Conservation (phyloP, 2,113 vertebrate species). For the Ancistrus triradiatus region DNA sequence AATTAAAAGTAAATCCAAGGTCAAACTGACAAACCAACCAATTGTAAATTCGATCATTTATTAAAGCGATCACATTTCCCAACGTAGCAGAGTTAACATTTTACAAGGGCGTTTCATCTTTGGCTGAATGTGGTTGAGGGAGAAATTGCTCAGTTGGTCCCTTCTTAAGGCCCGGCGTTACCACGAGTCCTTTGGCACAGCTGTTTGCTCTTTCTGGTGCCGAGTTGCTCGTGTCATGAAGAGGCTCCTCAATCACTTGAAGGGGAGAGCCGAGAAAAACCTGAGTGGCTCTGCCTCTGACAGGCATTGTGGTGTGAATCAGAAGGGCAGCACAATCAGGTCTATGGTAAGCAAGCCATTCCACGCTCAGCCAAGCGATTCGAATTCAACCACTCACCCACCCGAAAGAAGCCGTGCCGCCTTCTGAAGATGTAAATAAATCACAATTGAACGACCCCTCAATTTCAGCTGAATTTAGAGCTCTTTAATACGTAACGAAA, state of each 20-base stretch:
- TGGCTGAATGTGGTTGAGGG: slow-evolving; percentile 1
- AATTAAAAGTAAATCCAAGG: too few relatives aligned
- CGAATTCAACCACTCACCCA: slow-evolving; percentile 1
- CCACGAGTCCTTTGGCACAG: slow-evolving; percentile 32
- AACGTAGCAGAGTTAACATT: neutral
- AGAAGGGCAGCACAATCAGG: slow-evolving; percentile 39
- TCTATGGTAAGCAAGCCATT: slow-evolving; percentile 41
- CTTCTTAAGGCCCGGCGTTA: slow-evolving; percentile 18
- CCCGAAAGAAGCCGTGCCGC: too few relatives aligned
- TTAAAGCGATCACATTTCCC: too few relatives aligned
- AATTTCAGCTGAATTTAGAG: too few relatives aligned
- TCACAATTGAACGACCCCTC: too few relatives aligned
- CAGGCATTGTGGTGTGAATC: slow-evolving; percentile 55
- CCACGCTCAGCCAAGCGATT: slow-evolving; percentile 34
- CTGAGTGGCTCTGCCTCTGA: slow-evolving; percentile 42
- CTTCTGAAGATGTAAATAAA: too few relatives aligned
- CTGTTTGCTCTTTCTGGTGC: slow-evolving; percentile 42
- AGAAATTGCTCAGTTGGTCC: slow-evolving; percentile 23
- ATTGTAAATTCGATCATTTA: too few relatives aligned
- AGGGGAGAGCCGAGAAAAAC: slow-evolving; percentile 27
- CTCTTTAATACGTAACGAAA: too few relatives aligned
- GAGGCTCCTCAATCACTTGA: slow-evolving; percentile 47
- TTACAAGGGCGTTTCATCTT: neutral
- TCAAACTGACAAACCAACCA: too few relatives aligned
- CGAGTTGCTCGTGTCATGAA: slow-evolving; percentile 44